A percentile compares a stretch with the other conserved stretches of the same genome.
Evolutionary conservation across 2,113 vertebrate species (phyloP).

Genomic region (Archocentrus centrarchus): DNA sequence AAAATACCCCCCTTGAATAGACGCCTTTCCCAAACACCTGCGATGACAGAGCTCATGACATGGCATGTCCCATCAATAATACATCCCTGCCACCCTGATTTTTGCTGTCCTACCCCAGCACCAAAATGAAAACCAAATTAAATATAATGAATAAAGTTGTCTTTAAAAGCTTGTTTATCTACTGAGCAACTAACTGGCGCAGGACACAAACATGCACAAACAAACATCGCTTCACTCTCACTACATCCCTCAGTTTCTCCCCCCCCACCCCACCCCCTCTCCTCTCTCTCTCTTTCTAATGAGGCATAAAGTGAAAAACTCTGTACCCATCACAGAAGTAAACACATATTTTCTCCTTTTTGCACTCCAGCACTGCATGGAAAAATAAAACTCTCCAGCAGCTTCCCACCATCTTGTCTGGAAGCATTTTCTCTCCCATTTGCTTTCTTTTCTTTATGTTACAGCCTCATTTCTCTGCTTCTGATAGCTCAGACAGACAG

Average conservation of each 20-base stretch:
- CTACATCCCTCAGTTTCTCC: conserved; percentile 6
- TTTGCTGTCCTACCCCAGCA: not conserved
- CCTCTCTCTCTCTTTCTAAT: conserved; percentile 60
- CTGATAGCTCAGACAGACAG: conserved; percentile 26
- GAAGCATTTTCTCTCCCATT: conserved; percentile 12
- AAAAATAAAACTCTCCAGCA: conserved; percentile 38
- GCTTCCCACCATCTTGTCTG: conserved; percentile 36
- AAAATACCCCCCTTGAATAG: not conserved
- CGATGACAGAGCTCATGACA: not conserved
- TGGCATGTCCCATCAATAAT: conserved; percentile 59
- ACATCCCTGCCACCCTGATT: not conserved
- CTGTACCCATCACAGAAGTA: conserved; percentile 55
- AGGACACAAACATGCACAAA: conserved; percentile 42
- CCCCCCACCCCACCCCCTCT: not conserved
- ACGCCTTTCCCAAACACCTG: conserved; percentile 32
- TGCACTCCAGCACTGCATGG: conserved; percentile 15
- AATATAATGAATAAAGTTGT: conserved; percentile 28
- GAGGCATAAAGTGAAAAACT: conserved; percentile 68
- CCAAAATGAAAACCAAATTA: not conserved
- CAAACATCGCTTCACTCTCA: conserved; percentile 27
- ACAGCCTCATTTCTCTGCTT: conserved; percentile 9
- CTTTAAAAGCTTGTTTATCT: conserved; percentile 45
- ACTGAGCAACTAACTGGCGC: conserved; percentile 29
- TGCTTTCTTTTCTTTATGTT: conserved; percentile 8
- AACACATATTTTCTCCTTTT: conserved; percentile 63